A percentile compares a stretch with the other conserved stretches of the same genome.
Evolutionary conservation across 2,113 vertebrate species (phyloP).

Genomic region (Climacteris rufus): DNA sequence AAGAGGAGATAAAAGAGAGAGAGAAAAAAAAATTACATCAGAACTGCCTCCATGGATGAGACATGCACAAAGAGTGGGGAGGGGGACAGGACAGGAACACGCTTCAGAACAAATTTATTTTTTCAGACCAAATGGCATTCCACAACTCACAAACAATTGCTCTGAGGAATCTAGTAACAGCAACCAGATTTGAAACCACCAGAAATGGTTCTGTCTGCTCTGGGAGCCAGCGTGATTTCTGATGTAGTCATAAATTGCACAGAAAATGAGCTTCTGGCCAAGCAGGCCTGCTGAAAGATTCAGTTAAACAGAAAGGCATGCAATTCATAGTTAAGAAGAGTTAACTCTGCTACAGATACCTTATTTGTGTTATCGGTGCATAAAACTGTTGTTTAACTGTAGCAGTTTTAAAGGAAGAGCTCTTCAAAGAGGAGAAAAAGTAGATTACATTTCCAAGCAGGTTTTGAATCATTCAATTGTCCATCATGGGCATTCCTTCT

Average conservation of each 20-base stretch:
- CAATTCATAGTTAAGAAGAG: not conserved
- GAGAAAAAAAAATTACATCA: not conserved
- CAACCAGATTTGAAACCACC: conserved; percentile 50
- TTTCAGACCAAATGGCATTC: conserved; percentile 19
- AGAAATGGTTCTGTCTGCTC: not conserved
- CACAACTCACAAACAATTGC: conserved; percentile 9
- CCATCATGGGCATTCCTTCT: not conserved
- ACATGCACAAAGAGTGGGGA: not conserved
- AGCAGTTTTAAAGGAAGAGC: not conserved
- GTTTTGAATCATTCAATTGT: not conserved
- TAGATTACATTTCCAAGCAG: not conserved
- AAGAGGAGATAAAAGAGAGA: not conserved
- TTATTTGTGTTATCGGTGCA: not conserved
- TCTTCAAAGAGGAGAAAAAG: not conserved
- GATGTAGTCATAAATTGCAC: not conserved
- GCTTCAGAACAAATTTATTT: not conserved
- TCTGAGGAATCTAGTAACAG: conserved; percentile 4
- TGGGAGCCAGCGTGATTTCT: not conserved
- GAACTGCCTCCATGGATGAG: conserved; percentile 11
- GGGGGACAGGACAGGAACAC: not conserved
- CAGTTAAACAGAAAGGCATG: not conserved
- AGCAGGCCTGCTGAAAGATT: not conserved
- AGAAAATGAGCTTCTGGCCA: not conserved
- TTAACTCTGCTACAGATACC: not conserved
- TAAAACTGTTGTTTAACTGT: not conserved